Conservation (phyloP, 1,140 invertebrate genomes). For the Heliconius himera region DNA sequence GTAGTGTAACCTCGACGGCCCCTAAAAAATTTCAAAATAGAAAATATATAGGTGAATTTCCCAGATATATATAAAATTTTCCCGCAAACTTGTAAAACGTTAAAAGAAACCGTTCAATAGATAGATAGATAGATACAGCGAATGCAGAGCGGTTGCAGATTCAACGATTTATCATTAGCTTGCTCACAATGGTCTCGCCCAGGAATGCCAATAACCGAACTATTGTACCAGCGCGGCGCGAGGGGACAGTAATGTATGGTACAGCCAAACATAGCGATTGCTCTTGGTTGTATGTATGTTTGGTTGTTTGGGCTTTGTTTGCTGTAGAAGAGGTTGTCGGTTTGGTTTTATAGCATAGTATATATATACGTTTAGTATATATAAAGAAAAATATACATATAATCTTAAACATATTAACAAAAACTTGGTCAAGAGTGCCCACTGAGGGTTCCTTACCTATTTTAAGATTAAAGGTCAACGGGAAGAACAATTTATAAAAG, state of each 20-base stretch:
- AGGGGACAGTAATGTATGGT: conserved; percentile 28
- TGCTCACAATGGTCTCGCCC: conserved; percentile 25
- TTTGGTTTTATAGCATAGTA: background rate
- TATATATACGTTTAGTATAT: background rate
- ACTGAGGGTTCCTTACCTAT: too few species aligned
- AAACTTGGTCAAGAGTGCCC: too few species aligned
- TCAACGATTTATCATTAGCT: conserved; percentile 31
- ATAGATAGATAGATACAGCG: background rate
- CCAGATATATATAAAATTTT: background rate
- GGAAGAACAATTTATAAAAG: too few species aligned
- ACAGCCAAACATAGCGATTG: conserved; percentile 13
- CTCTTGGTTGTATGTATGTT: background rate
- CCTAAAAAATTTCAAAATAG: too few species aligned
- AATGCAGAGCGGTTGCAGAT: conserved; percentile 23
- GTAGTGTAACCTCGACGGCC: too few species aligned
- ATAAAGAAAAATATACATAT: background rate
- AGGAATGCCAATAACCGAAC: conserved; percentile 30
- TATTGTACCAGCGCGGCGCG: conserved; percentile 15
- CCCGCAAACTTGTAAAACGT: background rate
- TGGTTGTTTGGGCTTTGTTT: too few species aligned
- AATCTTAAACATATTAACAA: too few species aligned
- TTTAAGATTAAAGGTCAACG: too few species aligned
- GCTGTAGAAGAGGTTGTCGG: too few species aligned
- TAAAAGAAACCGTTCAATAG: background rate
- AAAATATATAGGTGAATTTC: too few species aligned